Conservation (phyloP, 2,888 invertebrate species). For the Aphrophora alni region DNA sequence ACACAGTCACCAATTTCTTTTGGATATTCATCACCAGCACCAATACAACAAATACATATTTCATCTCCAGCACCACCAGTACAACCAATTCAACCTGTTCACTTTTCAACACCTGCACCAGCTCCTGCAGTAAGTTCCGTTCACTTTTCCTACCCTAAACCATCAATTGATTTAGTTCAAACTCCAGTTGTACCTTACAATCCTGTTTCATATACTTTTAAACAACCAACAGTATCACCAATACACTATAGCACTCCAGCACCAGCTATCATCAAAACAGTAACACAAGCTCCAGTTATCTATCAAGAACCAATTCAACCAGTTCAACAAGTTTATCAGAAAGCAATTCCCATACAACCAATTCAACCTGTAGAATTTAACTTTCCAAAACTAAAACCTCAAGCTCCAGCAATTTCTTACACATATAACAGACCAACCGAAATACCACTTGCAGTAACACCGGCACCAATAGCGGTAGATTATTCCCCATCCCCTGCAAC, state of each 20-base stretch:
- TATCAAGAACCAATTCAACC: neutral
- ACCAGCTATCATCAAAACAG: neutral
- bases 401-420: slow-evolving; percentile 7
- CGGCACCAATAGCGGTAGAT: neutral
- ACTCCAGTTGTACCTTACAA: slow-evolving; percentile 30
- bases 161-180: slow-evolving; percentile 10
- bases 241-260: slow-evolving; percentile 32
- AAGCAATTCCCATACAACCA: neutral
- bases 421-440: neutral
- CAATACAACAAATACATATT: slow-evolving; percentile 9
- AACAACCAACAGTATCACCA: slow-evolving; percentile 30
- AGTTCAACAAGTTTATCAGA: neutral
- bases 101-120: slow-evolving; percentile 39
- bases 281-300: neutral
- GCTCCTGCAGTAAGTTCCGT: slow-evolving; percentile 33
- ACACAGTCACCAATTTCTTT: slow-evolving; percentile 23
- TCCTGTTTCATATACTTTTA: slow-evolving; percentile 34
- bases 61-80: slow-evolving; percentile 38
- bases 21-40: neutral
- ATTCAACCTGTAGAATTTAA: neutral
- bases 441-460: neutral
- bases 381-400: neutral
- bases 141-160: neutral
- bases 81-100: neutral
- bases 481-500: neutral